A percentile compares a stretch with the other conserved stretches of the same genome.
These are phyloP conservation scores for Pterophyllum scalare DNA, from an alignment of 2,113 vertebrate species.

Conservation along the genomic window DNA sequence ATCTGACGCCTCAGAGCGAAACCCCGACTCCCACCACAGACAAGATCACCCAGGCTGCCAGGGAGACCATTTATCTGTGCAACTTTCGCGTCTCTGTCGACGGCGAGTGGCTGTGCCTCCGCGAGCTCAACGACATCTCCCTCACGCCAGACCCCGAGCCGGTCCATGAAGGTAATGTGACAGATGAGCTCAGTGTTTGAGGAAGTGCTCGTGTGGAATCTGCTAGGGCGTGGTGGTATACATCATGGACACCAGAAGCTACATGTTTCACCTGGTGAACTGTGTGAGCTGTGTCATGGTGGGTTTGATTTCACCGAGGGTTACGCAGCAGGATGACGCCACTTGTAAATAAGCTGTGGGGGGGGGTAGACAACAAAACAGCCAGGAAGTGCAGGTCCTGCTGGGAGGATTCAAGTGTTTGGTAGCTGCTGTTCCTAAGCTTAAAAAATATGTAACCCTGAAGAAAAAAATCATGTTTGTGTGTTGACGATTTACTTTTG, in stretches of 20 bases:
- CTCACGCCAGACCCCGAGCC: conserved; percentile 98
- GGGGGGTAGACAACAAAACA: conserved; percentile 28
- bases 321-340: conserved; percentile 27
- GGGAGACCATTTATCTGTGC: conserved; percentile 99
- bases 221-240: conserved; percentile 62
- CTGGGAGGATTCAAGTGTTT: not conserved
- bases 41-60: conserved; percentile 99
- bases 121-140: conserved; percentile 99
- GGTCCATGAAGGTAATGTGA: conserved; percentile 93
- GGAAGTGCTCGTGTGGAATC: not conserved
- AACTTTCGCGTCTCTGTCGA: conserved; percentile 99
- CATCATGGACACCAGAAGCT: not conserved
- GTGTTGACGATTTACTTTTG: not conserved
- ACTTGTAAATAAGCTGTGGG: conserved; percentile 37
- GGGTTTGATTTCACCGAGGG: not conserved
- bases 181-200: not conserved
- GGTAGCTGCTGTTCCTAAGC: not conserved
- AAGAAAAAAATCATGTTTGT: not conserved
- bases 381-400: conserved; percentile 47
- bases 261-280: not conserved
- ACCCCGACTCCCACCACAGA: conserved; percentile 98
- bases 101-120: conserved; percentile 98
- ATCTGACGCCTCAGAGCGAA: conserved; percentile 96
- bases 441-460: not conserved
- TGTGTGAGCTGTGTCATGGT: conserved; percentile 36